Conservation (phyloP, 2,113 vertebrate species). For the Nettapus auritus region DNA sequence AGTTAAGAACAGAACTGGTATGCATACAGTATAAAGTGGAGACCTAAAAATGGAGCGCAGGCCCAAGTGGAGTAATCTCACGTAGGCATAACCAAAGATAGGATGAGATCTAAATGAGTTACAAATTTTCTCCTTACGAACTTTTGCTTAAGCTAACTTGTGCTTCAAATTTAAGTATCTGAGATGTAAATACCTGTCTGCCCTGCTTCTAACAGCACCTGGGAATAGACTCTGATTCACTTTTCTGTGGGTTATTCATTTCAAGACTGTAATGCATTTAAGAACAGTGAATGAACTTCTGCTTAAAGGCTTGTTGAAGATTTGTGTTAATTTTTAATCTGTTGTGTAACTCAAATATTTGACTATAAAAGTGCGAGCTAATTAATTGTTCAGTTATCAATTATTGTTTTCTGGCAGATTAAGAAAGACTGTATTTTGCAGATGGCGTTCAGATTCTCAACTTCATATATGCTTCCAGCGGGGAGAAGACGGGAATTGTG, state of each 20-base stretch:
- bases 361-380: background rate
- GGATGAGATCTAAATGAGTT: background rate
- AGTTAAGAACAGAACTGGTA: background rate
- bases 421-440: constrained; percentile 66
- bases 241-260: background rate
- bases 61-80: background rate
- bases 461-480: constrained; percentile 88
- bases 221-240: background rate
- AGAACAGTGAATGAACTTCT: background rate
- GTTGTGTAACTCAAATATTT: background rate
- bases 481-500: constrained; percentile 85
- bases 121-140: background rate
- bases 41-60: background rate
- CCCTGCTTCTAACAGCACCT: background rate
- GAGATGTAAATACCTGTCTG: background rate
- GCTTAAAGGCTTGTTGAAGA: background rate
- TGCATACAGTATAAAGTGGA: background rate
- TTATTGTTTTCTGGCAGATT: constrained; percentile 1
- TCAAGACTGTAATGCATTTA: background rate
- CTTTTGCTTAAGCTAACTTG: background rate
- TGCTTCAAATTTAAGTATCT: background rate
- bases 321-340: background rate
- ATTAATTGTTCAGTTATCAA: background rate
- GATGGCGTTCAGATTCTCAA: constrained; percentile 80
- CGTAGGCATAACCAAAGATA: background rate